Evolutionary conservation across 2,888 invertebrate genomes (phyloP).

Genomic region (Slavum lentiscoides): DNA sequence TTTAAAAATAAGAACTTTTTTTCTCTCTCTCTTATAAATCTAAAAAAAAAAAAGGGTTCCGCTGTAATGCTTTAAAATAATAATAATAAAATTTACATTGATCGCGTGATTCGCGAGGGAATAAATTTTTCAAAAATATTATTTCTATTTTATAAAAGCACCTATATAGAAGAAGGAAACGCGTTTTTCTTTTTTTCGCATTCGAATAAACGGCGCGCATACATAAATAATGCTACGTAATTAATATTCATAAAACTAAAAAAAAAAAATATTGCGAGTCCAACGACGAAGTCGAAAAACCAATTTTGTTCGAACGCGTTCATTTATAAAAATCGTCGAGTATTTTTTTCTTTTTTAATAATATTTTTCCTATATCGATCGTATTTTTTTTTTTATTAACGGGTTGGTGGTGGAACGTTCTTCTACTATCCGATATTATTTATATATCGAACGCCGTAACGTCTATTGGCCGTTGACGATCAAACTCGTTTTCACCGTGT

Average conservation of each 20-base stretch:
- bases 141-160: slow-evolving; percentile 33
- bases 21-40: neutral
- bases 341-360: too few relatives aligned
- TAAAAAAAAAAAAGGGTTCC: too few relatives aligned
- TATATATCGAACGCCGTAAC: neutral
- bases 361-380: neutral
- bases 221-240: neutral
- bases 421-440: neutral
- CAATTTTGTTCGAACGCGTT: neutral
- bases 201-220: neutral
- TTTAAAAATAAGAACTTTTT: slow-evolving; percentile 5
- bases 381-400: neutral
- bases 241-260: too few relatives aligned
- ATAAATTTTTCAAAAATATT: neutral
- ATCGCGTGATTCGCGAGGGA: too few relatives aligned
- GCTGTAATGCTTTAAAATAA: too few relatives aligned
- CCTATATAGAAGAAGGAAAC: slow-evolving; percentile 12
- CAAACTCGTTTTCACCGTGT: slow-evolving; percentile 23
- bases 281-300: neutral
- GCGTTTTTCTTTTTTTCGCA: neutral
- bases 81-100: too few relatives aligned
- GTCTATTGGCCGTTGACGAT: neutral
- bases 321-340: neutral
- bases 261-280: neutral
- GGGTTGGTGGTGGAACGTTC: neutral